Percentiles rank a stretch among this genome's conserved stretches.
Evolutionary conservation across 2,888 invertebrate genomes (phyloP).

Genomic region (Calliphora vomitoria): DNA sequence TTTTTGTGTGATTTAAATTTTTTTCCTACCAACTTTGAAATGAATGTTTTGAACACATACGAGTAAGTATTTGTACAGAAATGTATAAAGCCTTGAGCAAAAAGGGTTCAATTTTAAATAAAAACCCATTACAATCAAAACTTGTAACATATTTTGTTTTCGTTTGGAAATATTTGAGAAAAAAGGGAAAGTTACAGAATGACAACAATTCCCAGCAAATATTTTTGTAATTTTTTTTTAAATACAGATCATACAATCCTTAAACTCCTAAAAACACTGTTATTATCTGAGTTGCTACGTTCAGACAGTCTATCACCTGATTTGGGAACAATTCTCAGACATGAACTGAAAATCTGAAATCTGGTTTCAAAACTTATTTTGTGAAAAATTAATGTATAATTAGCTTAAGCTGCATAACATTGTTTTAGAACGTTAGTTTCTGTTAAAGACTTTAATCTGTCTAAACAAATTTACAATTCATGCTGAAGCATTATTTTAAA

Average conservation of each 20-base stretch:
- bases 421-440: no score
- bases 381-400: no score
- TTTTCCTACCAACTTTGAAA: neutral
- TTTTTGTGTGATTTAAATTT: neutral
- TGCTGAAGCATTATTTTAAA: neutral
- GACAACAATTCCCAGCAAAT: neutral
- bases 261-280: no score
- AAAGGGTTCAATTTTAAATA: neutral
- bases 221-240: neutral
- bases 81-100: neutral
- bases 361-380: no score
- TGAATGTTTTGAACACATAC: neutral
- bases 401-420: no score
- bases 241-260: no score
- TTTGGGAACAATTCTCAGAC: no score
- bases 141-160: neutral
- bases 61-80: neutral
- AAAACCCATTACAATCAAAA: neutral
- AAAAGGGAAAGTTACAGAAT: neutral
- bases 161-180: neutral
- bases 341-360: no score
- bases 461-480: neutral
- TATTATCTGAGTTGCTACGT: no score
- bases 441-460: no score
- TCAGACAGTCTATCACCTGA: no score